Base-by-base conservation (phyloP, 2,113 vertebrate species). In the Carettochelys insculpta region DNA sequence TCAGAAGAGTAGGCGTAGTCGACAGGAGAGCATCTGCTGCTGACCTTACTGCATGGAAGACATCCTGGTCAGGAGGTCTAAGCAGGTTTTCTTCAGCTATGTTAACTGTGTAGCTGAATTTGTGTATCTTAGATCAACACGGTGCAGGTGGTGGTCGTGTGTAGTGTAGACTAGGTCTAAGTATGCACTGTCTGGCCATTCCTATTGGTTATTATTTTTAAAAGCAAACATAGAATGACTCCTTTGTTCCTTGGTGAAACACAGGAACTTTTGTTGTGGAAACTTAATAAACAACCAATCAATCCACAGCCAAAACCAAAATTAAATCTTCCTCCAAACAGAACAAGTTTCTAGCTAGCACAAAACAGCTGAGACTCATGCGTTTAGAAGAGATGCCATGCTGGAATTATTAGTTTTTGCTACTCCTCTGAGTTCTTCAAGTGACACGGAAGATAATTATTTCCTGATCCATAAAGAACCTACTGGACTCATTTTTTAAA, bases 381-480 rank as follows among this genome's bases (percentile, higher is more conserved):
- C 34, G 84, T 96, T 80, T 81, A 47, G 85, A 86, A 83, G 24
- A 54, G 76, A 91, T 25, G 31, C 31, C 83, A 51, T 45, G 3
- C 38, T 73, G 80, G 51, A 79, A 73, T 82, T n/a, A 80, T 73
- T 10, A 41, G 61, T 58, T 82, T 71, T 25, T n/a, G 80, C 5
- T 31, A 5, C 61, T 87, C 79, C 82, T 38, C 50, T 85, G 89
- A 87, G 81, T 79, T 82, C 79, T 83, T 77, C 87, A 43, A 58
- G 89, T 25, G 54, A 76, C 82, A 77, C 92, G 73, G 51, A 90
- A 96, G 90, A 82, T 80, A 43, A 84, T 73, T 29, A 50, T 68
- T 50, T 80, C 88, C 87, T 45, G 92, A 82, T 89, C 65, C 93
- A 93, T 43, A 50, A 87, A 86, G 91, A 96, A 89, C 90, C 78